phyloP scores from a whole-genome alignment of 1,140 invertebrate genomes.

The Yoshiicerus persimilis region DNA sequence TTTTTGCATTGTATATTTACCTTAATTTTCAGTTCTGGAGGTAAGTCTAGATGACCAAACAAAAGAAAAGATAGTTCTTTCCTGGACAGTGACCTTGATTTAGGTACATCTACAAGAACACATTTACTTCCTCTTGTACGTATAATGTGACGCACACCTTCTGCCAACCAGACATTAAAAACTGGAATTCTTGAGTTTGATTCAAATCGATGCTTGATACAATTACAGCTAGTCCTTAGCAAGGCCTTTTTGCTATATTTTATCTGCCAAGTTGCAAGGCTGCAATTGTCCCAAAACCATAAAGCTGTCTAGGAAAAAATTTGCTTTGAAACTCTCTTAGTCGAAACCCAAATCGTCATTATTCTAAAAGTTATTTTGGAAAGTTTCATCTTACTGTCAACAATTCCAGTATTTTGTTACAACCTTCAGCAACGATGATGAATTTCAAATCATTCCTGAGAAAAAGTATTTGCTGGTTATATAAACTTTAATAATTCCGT shows the following conservation, averaged over 20 bases:
- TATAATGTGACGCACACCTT: background rate
- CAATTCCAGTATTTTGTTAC: background rate
- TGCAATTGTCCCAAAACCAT: slow-evolving; percentile 16
- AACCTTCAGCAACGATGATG: background rate
- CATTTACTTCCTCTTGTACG: background rate
- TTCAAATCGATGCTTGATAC: background rate
- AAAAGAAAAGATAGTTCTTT: background rate
- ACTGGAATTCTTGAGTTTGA: background rate
- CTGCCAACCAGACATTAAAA: background rate
- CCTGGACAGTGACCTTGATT: background rate
- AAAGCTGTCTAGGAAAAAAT: background rate
- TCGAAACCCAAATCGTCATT: too few relatives aligned
- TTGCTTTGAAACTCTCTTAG: too few relatives aligned
- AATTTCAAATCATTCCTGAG: background rate
- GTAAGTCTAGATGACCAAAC: background rate
- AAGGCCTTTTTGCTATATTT: background rate
- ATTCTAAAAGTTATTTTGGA: too few relatives aligned
- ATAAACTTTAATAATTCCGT: too few relatives aligned
- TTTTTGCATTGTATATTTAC: background rate
- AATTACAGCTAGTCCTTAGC: background rate
- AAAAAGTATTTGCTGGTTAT: background rate
- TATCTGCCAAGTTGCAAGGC: background rate
- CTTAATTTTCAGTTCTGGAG: background rate
- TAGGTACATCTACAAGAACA: background rate
- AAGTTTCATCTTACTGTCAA: background rate